phyloP scores from a whole-genome alignment of 1,140 invertebrate species.

The Neodiprion virginianus region DNA sequence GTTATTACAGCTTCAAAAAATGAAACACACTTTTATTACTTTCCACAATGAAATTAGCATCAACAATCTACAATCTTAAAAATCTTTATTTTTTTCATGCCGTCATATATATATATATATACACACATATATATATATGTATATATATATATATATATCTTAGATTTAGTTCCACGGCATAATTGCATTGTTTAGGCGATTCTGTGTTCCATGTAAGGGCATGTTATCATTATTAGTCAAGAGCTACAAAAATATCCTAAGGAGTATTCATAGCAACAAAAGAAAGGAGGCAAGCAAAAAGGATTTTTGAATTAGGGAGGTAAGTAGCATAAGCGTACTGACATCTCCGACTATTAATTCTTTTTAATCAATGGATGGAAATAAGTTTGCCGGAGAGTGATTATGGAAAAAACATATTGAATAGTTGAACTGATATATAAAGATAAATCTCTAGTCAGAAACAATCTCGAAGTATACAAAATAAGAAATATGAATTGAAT shows the following conservation, averaged over 20 bases:
- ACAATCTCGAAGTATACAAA: not conserved
- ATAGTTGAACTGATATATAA: not conserved
- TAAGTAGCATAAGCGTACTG: constrained; percentile 13
- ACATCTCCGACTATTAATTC: constrained; percentile 14
- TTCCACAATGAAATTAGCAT: not conserved
- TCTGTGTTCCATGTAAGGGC: not conserved
- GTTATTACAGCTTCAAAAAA: too few relatives aligned
- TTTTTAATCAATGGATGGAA: not conserved
- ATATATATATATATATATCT: not conserved
- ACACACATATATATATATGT: too few relatives aligned
- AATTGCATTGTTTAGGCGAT: not conserved
- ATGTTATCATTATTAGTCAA: not conserved
- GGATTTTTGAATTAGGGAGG: constrained; percentile 3
- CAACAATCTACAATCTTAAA: too few relatives aligned
- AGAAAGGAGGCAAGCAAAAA: constrained; percentile 12
- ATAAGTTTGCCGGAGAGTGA: too few relatives aligned
- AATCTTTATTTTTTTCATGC: too few relatives aligned
- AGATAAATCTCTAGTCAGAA: not conserved
- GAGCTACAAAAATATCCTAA: not conserved
- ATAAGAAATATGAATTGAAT: constrained; percentile 19
- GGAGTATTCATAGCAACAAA: constrained; percentile 11
- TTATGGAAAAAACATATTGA: too few relatives aligned
- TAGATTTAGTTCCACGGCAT: not conserved
- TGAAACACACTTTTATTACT: not conserved
- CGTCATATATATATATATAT: too few relatives aligned